A percentile compares a stretch with the other conserved stretches of the same genome.
phyloP scores from a whole-genome alignment of 2,797 vertebrate species.

The Siniperca undulata region DNA sequence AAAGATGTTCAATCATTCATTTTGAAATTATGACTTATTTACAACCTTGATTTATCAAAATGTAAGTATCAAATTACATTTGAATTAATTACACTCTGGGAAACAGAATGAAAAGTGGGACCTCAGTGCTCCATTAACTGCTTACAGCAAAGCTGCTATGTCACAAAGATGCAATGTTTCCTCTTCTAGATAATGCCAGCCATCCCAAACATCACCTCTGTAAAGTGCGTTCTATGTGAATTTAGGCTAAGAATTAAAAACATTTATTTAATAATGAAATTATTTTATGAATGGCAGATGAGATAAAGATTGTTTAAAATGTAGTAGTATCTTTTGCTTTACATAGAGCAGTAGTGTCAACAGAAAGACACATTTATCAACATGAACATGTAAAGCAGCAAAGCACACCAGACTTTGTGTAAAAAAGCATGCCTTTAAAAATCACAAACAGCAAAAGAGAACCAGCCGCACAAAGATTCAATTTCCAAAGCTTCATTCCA shows the following conservation, averaged over 20 bases:
- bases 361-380: constrained; percentile 39
- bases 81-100: not conserved
- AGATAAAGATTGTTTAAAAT: constrained; percentile 20
- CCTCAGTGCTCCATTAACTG: constrained; percentile 49
- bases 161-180: constrained; percentile 4
- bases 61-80: not conserved
- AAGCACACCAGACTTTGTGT: constrained; percentile 33
- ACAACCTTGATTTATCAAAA: not conserved
- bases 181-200: not conserved
- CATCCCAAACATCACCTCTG: not conserved
- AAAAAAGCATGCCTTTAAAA: constrained; percentile 53
- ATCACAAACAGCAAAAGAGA: constrained; percentile 26
- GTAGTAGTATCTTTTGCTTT: constrained; percentile 61
- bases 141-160: constrained; percentile 38
- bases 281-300: constrained; percentile 3
- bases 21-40: not conserved
- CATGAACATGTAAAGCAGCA: constrained; percentile 24
- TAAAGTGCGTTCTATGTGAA: not conserved
- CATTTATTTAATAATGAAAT: not conserved
- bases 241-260: not conserved
- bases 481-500: constrained; percentile 60
- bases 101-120: constrained; percentile 18
- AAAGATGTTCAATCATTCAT: not conserved
- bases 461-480: constrained; percentile 35
- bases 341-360: constrained; percentile 10